Evolutionary conservation across 1,140 invertebrate species (phyloP).

Genomic region (Ooceraea biroi): DNA sequence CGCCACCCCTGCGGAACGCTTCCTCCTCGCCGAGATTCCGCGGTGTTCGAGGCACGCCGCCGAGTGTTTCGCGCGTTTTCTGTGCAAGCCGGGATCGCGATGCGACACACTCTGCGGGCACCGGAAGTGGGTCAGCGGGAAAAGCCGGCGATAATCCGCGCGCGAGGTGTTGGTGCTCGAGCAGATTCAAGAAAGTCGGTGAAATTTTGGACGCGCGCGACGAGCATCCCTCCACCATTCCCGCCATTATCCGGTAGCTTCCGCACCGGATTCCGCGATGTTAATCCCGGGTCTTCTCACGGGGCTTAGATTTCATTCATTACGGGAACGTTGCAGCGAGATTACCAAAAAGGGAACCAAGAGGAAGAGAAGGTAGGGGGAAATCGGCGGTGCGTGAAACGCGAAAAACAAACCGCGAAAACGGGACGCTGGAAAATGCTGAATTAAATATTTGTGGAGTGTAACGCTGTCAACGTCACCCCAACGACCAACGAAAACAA

Average conservation of each 20-base stretch:
- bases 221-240: no score
- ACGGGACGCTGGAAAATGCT: neutral
- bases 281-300: no score
- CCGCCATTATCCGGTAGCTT: no score
- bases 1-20: no score
- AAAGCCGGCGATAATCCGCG: conserved; percentile 13
- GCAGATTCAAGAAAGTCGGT: no score
- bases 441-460: conserved; percentile 17
- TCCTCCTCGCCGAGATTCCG: conserved; percentile 49
- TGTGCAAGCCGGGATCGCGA: neutral
- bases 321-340: no score
- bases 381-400: neutral
- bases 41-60: conserved; percentile 24
- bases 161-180: neutral
- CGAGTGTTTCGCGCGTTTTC: conserved; percentile 55
- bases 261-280: no score
- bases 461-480: neutral
- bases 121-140: conserved; percentile 31
- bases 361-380: no score
- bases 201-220: no score
- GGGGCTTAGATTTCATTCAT: no score
- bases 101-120: neutral
- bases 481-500: neutral
- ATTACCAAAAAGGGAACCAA: no score
- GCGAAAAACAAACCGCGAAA: neutral